Evolutionary conservation across 1,140 invertebrate species (phyloP).

Genomic region (Tetramorium simillimum): DNA sequence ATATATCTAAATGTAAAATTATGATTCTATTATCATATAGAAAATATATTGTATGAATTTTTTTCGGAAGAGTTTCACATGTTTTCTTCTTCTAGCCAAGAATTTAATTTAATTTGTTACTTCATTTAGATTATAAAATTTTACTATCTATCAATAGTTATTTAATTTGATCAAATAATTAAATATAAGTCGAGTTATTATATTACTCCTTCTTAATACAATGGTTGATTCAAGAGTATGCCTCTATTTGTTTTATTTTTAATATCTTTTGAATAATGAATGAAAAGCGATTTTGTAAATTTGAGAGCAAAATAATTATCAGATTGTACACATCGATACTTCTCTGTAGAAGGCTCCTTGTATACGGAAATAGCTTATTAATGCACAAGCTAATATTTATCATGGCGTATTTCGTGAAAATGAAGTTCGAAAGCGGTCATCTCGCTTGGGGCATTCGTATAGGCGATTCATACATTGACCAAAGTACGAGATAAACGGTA

Average conservation of each 20-base stretch:
- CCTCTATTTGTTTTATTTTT: neutral
- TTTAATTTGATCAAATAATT: too few relatives aligned
- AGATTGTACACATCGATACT: neutral
- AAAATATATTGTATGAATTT: neutral
- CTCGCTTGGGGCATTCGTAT: neutral
- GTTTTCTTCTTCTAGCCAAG: neutral
- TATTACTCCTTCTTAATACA: too few relatives aligned
- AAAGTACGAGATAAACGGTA: constrained; percentile 30
- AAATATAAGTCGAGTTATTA: too few relatives aligned
- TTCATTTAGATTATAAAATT: neutral
- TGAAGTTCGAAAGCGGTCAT: neutral
- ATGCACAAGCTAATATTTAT: constrained; percentile 1
- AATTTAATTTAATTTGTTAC: neutral
- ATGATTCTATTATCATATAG: too few relatives aligned
- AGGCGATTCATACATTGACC: neutral
- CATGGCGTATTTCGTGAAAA: neutral
- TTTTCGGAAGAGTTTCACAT: neutral
- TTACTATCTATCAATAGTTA: neutral
- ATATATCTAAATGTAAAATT: neutral
- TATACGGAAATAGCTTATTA: neutral
- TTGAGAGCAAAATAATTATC: neutral
- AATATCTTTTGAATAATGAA: neutral
- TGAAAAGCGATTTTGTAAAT: too few relatives aligned
- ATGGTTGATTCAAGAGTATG: neutral
- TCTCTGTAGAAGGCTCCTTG: neutral